Evolutionary conservation across 1,140 invertebrate genomes (phyloP).

Genomic region (Tetraneura akinire): DNA sequence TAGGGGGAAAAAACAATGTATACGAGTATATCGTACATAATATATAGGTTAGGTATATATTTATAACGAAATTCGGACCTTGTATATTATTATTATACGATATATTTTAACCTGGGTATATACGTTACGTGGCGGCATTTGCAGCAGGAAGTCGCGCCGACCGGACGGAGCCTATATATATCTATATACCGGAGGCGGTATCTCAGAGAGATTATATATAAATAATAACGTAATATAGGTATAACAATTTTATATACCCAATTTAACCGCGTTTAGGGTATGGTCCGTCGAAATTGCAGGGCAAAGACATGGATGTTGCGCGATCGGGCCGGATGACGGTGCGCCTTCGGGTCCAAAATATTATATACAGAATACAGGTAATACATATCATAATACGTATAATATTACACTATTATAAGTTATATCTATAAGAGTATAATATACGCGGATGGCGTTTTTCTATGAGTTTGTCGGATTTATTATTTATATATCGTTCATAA

Average conservation of each 20-base stretch:
- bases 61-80: conserved; percentile 36
- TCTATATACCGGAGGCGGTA: background rate
- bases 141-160: conserved; percentile 32
- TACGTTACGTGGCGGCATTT: background rate
- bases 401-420: background rate
- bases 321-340: conserved; percentile 17
- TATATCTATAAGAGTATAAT: no score
- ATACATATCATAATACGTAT: background rate
- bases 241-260: conserved; percentile 15
- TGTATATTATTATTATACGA: background rate
- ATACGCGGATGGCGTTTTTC: background rate
- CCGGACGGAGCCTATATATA: background rate
- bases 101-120: background rate
- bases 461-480: background rate
- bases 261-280: conserved; percentile 41
- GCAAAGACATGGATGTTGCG: no score
- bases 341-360: conserved; percentile 5
- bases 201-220: background rate
- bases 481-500: no score
- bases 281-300: conserved; percentile 19
- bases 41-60: no score
- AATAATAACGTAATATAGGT: no score
- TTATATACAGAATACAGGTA: background rate
- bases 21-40: no score
- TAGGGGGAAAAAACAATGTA: no score